Percentiles rank a stretch among this genome's conserved stretches.
Evolutionary conservation across 2,888 invertebrate genomes (phyloP).

Genomic region (Dolichomitus sp.): DNA sequence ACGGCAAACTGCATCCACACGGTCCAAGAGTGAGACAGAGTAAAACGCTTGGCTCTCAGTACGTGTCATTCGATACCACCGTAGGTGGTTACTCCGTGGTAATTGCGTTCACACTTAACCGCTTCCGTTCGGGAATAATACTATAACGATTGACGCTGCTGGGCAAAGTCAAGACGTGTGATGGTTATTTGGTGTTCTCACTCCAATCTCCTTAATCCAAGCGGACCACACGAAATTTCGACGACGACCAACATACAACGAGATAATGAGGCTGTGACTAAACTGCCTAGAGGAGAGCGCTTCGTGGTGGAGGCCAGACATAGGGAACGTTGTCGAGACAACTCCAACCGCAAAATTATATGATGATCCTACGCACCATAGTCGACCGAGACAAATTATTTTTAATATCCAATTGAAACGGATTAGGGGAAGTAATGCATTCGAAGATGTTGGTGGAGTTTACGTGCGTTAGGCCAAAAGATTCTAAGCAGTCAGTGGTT

Average conservation of each 20-base stretch:
- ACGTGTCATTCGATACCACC: slow-evolving; percentile 83
- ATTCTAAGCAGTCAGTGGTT: background rate
- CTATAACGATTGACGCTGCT: slow-evolving; percentile 62
- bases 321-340: slow-evolving; percentile 27
- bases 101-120: slow-evolving; percentile 84
- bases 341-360: slow-evolving; percentile 45
- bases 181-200: slow-evolving; percentile 4
- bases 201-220: slow-evolving; percentile 38
- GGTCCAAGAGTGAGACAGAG: slow-evolving; percentile 57
- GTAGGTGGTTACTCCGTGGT: slow-evolving; percentile 81
- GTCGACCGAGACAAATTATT: slow-evolving; percentile 39
- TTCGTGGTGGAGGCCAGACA: slow-evolving; percentile 42
- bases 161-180: slow-evolving; percentile 28
- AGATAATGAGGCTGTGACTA: slow-evolving; percentile 61
- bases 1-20: slow-evolving; percentile 48
- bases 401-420: slow-evolving; percentile 52
- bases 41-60: slow-evolving; percentile 71
- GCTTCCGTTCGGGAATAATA: slow-evolving; percentile 73
- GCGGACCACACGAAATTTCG: slow-evolving; percentile 61
- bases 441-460: slow-evolving; percentile 47
- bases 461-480: background rate
- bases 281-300: slow-evolving; percentile 23
- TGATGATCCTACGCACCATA: slow-evolving; percentile 34
- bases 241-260: slow-evolving; percentile 42
- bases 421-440: slow-evolving; percentile 19